Base-by-base conservation (phyloP, 2,888 invertebrate genomes). In the Thymelicus acteon region DNA sequence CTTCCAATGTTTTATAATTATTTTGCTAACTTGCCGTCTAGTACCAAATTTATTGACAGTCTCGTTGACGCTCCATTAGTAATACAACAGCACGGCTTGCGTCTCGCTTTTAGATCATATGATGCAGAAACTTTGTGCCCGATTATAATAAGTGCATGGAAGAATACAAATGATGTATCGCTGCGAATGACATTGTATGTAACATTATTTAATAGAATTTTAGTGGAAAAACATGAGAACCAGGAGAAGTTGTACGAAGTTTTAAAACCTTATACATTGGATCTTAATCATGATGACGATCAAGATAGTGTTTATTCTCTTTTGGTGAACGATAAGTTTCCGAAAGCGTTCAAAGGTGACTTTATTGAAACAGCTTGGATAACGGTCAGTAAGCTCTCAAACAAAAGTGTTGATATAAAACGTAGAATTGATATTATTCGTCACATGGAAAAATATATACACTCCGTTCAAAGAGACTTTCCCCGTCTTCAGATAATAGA, bases 81-180 rank as follows among this genome's bases (percentile, higher is more conserved):
- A 2, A 75, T 87, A 39, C 88, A 87, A 71, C 88, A 89, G 72
- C 86, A 88, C 62, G 87, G 84, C 5, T 64, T 90, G 58, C 81
- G 86, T 1, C 74, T 88, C 13, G 88, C 89, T 2, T 89, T 89
- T 71, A 71, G 80, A 70, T 82, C 80, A 73, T 87, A 82, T 60
- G 78, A 75, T 54, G 63, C 74, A n/a, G 80, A 82, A 52, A 80
- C 80, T 71, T 75, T 89, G 47, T 81, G 77, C 48, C 75, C 72
- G 24, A 71, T 85, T 0, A 72, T 86, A 47, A 65, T 72, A 13
- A 72, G 77, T 12, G 74, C 81, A 62, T 89, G 89, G 89, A 79
- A 78, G 10, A 82, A 79, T 47, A 82, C 82, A 0, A 83, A 84
- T 74, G 87, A 87, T 75, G 77, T 85, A 6, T 83, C 87, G 4